Conservation (phyloP, 92 coral and sea anemone species). For the Porites cylindrica region DNA sequence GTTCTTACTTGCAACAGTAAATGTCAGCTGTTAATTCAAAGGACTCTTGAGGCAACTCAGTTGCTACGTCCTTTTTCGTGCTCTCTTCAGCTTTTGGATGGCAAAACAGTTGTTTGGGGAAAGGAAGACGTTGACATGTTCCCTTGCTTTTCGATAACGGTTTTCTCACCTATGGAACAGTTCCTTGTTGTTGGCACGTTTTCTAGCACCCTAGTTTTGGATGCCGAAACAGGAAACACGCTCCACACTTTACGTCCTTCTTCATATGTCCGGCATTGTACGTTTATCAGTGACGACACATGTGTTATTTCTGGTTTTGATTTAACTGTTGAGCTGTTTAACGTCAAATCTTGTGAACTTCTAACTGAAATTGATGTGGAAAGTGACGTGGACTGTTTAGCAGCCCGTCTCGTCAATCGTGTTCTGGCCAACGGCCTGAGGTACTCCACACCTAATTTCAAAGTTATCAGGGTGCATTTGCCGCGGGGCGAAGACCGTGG, state of each 20-base stretch:
- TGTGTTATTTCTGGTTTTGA: not conserved
- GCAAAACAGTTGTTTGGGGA: not conserved
- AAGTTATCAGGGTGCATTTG: constrained; percentile 3
- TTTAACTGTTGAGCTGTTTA: not conserved
- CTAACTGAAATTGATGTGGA: not conserved
- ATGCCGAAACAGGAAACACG: constrained; percentile 8
- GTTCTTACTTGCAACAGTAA: too few species aligned
- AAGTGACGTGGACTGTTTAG: not conserved
- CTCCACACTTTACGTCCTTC: not conserved
- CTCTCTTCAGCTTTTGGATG: not conserved
- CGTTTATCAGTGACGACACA: constrained; percentile 25
- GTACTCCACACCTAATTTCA: not conserved
- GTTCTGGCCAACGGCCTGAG: not conserved
- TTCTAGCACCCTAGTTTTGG: too few species aligned
- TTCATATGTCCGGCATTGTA: not conserved
- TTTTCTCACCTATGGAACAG: constrained; percentile 21
- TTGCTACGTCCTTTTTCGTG: too few species aligned
- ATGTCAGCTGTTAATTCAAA: too few species aligned
- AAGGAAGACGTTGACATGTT: not conserved
- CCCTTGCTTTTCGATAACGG: too few species aligned
- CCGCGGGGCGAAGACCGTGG: not conserved
- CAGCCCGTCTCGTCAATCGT: constrained; percentile 5
- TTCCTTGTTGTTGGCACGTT: not conserved
- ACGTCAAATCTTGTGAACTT: constrained; percentile 13
- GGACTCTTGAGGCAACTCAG: too few species aligned